These are phyloP conservation scores for Microtus richardsoni DNA, from an alignment of 2,113 vertebrate species.

Conservation along the genomic window DNA sequence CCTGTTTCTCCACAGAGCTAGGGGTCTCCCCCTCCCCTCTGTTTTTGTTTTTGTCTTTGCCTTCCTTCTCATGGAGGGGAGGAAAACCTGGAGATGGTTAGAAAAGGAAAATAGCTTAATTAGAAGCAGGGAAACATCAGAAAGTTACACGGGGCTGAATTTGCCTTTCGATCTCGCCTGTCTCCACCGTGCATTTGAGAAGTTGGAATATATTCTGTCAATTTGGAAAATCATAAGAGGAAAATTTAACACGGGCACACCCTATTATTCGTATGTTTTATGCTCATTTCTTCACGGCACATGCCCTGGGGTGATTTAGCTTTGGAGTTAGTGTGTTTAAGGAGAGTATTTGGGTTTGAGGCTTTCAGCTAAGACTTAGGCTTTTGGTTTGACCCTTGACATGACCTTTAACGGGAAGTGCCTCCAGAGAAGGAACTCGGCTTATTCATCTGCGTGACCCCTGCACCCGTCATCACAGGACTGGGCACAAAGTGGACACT, in stretches of 20 bases:
- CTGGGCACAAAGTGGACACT: slow-evolving; percentile 61
- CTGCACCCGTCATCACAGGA: slow-evolving; percentile 10
- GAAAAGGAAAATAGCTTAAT: slow-evolving; percentile 71
- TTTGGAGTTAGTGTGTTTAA: slow-evolving; percentile 24
- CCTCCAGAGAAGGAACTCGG: slow-evolving; percentile 60
- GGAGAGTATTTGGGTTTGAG: slow-evolving; percentile 53
- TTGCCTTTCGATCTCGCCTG: neutral
- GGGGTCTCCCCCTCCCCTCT: neutral
- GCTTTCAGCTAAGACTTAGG: slow-evolving; percentile 56
- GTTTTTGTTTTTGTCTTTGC: slow-evolving; percentile 60
- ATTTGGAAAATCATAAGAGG: neutral
- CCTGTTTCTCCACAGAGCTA: slow-evolving; percentile 42
- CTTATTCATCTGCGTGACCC: slow-evolving; percentile 67
- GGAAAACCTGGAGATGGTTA: slow-evolving; percentile 50
- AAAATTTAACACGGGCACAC: neutral
- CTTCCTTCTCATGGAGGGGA: slow-evolving; percentile 16
- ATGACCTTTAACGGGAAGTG: slow-evolving; percentile 49
- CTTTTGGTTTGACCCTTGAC: slow-evolving; percentile 64
- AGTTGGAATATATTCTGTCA: neutral
- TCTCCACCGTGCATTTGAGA: neutral
- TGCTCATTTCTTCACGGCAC: neutral
- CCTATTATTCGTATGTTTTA: neutral
- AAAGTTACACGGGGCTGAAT: slow-evolving; percentile 27
- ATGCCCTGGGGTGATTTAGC: slow-evolving; percentile 49
- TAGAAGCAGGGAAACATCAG: slow-evolving; percentile 63